A percentile compares a stretch with the other conserved stretches of the same genome.
Evolutionary conservation across 1,140 invertebrate species (phyloP).

Genomic region (Sesamia nonagrioides): DNA sequence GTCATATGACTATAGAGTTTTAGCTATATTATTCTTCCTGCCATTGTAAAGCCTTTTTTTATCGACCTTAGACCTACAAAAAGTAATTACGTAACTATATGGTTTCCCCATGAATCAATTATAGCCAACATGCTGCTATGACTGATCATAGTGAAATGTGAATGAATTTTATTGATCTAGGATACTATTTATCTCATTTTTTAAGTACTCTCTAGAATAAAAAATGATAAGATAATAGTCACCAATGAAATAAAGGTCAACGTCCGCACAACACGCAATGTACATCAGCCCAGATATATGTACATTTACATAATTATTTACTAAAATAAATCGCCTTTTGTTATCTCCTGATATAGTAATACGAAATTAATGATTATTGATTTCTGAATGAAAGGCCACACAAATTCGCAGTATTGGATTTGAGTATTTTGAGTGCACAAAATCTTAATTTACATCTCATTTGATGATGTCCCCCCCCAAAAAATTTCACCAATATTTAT

Average conservation of each 20-base stretch:
- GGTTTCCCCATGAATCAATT: neutral
- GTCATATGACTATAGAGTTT: neutral
- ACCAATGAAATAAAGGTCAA: constrained; percentile 16
- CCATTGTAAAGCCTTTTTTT: neutral
- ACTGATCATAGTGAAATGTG: neutral
- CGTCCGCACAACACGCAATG: constrained; percentile 17
- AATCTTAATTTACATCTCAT: neutral
- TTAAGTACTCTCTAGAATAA: no score
- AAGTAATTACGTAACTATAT: neutral
- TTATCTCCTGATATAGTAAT: neutral
- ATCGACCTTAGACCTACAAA: neutral
- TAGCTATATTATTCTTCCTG: neutral
- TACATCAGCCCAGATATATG: constrained; percentile 9
- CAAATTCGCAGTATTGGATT: neutral
- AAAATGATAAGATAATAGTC: no score
- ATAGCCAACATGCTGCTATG: neutral
- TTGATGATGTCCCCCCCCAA: no score
- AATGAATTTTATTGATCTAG: no score
- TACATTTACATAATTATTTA: constrained; percentile 25
- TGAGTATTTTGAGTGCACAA: neutral
- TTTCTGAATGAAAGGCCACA: neutral
- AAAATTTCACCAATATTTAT: no score
- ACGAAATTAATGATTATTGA: neutral
- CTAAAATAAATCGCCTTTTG: constrained; percentile 6
- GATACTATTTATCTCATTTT: no score